A percentile compares a stretch with the other conserved stretches of the same genome.
These are phyloP conservation scores for Beroe forskalii DNA, from an alignment of 37 sponge, comb jelly and placozoan species.

Conservation along the genomic window DNA sequence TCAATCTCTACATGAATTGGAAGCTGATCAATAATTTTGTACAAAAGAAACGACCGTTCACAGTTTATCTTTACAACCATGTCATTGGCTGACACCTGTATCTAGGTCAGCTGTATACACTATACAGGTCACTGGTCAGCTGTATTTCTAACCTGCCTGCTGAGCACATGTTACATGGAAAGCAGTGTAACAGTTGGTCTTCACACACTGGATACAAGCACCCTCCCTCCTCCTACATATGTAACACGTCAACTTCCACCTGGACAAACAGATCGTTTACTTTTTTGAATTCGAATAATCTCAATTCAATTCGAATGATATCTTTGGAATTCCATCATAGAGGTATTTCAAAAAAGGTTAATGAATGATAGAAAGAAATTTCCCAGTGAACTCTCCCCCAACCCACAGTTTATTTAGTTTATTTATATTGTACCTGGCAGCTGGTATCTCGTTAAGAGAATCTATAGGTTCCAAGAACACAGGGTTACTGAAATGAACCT, in stretches of 20 bases:
- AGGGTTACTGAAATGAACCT: constrained; percentile 93
- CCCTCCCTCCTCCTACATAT: constrained; percentile 85
- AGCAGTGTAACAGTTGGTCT: constrained; percentile 92
- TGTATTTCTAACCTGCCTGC: constrained; percentile 74
- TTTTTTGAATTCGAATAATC: not conserved
- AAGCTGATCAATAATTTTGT: no score
- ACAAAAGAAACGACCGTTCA: not conserved
- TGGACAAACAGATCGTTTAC: not conserved
- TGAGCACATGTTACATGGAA: constrained; percentile 99
- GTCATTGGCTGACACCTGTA: no score
- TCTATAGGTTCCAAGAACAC: constrained; percentile 99
- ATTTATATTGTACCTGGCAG: no score
- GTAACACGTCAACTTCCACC: constrained; percentile 96
- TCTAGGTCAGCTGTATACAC: no score
- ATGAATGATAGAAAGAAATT: not conserved
- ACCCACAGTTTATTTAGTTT: no score
- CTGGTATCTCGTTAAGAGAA: constrained; percentile 87
- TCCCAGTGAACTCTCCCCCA: no score
- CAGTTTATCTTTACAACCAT: no score
- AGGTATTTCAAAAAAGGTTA: no score
- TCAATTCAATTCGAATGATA: no score
- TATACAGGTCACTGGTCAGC: no score
- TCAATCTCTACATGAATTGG: no score
- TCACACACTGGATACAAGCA: constrained; percentile 97
- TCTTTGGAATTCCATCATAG: no score